These are phyloP conservation scores for cattle (Bos taurus) DNA, from an alignment of 2,113 vertebrate genomes.

Conservation along the genomic window ARS-UCD2.0 NC_037345.1:25197501-25198000, in stretches of 20 bases:
- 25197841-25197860: slow-evolving; percentile 35
- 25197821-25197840: slow-evolving; percentile 39
- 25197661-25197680: slow-evolving; percentile 84
- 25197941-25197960: slow-evolving; percentile 16
- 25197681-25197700: slow-evolving; percentile 31
- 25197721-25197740: slow-evolving; percentile 13
- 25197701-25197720: neutral
- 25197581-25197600: slow-evolving; percentile 94
- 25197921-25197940: neutral
- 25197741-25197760: slow-evolving; percentile 30
- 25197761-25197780: slow-evolving; percentile 36
- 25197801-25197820: slow-evolving; percentile 24
- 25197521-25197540: slow-evolving; percentile 88
- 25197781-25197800: slow-evolving; percentile 11
- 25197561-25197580: slow-evolving; percentile 93
- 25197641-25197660: slow-evolving; percentile 98
- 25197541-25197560: slow-evolving; percentile 95
- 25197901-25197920: neutral
- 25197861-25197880: slow-evolving; percentile 48
- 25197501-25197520: neutral
- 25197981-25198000: neutral
- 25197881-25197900: slow-evolving; percentile 48
- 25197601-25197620: slow-evolving; percentile 97
- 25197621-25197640: slow-evolving; percentile 96
- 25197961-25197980: slow-evolving; percentile 16